phyloP scores from a whole-genome alignment of 2,888 invertebrate species.

The Sinhomidia bicolor region DNA sequence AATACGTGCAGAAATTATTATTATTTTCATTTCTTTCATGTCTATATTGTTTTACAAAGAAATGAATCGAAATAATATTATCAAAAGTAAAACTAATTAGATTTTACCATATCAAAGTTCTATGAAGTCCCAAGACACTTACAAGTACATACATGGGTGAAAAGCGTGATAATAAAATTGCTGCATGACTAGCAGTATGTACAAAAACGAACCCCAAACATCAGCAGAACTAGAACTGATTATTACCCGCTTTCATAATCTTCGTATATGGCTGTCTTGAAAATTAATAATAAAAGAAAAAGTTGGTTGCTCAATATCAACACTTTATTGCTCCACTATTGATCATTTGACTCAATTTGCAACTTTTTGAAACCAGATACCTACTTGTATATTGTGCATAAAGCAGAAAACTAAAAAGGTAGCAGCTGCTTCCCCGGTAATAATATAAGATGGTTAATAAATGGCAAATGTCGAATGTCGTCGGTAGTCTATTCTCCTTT shows the following conservation, averaged over 20 bases:
- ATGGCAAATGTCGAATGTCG: neutral
- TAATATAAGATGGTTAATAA: neutral
- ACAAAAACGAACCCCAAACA: neutral
- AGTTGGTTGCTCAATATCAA: too few relatives aligned
- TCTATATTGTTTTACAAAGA: neutral
- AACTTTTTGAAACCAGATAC: neutral
- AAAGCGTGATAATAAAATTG: neutral
- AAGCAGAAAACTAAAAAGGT: neutral
- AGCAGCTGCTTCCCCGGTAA: neutral
- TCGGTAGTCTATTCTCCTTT: neutral
- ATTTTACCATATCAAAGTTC: neutral
- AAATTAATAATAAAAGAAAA: too few relatives aligned
- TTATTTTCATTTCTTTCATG: too few relatives aligned
- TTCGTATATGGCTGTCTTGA: too few relatives aligned
- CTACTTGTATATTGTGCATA: neutral
- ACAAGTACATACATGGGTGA: neutral
- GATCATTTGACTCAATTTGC: neutral
- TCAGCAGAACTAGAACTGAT: too few relatives aligned
- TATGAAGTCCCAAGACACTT: too few relatives aligned
- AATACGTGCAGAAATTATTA: too few relatives aligned
- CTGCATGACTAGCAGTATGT: neutral
- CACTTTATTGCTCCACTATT: too few relatives aligned
- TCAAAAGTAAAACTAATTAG: slow-evolving; percentile 27
- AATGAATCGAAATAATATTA: neutral
- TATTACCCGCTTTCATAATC: too few relatives aligned